Evolutionary conservation across 1,140 invertebrate genomes (phyloP).

Genomic region (Octopus bimaculoides): DNA sequence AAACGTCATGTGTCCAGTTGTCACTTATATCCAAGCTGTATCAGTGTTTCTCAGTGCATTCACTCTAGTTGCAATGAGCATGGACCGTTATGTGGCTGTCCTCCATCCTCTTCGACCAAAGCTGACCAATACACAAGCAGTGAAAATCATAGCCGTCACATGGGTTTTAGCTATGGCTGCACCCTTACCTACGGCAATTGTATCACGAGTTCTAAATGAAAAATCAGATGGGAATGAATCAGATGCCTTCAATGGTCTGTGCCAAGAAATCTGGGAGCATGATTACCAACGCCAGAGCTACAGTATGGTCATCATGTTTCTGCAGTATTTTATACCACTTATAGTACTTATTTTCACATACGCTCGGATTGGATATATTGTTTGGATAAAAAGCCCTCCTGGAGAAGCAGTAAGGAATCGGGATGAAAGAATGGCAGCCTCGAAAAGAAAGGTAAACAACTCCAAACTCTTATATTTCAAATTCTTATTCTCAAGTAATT

Average conservation of each 20-base stretch:
- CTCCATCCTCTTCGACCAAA: slow-evolving; percentile 80
- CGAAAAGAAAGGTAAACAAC: slow-evolving; percentile 79
- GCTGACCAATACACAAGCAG: slow-evolving; percentile 70
- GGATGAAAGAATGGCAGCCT: slow-evolving; percentile 78
- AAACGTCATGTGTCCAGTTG: slow-evolving; percentile 79
- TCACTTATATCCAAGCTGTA: slow-evolving; percentile 81
- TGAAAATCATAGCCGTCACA: slow-evolving; percentile 69
- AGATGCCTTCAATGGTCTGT: slow-evolving; percentile 25
- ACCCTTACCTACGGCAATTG: slow-evolving; percentile 41
- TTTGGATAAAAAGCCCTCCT: slow-evolving; percentile 83
- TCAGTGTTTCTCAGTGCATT: slow-evolving; percentile 94
- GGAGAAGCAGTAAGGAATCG: slow-evolving; percentile 81
- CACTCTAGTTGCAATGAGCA: slow-evolving; percentile 91
- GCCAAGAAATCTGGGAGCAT: slow-evolving; percentile 31
- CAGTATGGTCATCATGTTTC: slow-evolving; percentile 72
- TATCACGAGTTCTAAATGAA: slow-evolving; percentile 22
- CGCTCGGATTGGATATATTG: slow-evolving; percentile 77
- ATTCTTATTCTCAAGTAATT: too few species aligned
- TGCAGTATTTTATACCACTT: slow-evolving; percentile 84
- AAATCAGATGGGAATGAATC: slow-evolving; percentile 15
- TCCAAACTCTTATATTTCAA: too few species aligned
- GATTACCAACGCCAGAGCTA: slow-evolving; percentile 63
- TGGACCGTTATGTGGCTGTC: slow-evolving; percentile 94
- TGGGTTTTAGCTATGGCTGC: slow-evolving; percentile 65
- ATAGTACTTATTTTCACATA: slow-evolving; percentile 81